Evolutionary conservation across 1,140 invertebrate species (phyloP).

Genomic region (Lordiphosa collinella): DNA sequence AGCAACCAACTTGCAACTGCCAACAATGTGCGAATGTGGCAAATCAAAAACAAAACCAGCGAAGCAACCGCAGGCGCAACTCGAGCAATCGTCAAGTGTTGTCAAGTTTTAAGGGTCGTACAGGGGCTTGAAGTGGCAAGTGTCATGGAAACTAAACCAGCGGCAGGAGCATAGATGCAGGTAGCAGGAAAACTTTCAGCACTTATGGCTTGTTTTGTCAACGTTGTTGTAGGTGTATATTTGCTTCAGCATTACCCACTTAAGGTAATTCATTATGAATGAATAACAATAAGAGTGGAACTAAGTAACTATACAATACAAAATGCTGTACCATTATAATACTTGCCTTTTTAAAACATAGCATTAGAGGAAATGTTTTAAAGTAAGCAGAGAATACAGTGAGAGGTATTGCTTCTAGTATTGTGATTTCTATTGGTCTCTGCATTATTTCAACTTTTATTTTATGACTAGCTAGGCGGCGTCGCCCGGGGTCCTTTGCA

Average conservation of each 20-base stretch:
- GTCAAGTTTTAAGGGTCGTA: conserved; percentile 47
- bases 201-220: not conserved
- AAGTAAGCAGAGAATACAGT: too few relatives aligned
- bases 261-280: too few relatives aligned
- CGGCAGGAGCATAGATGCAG: not conserved
- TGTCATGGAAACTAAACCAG: conserved; percentile 18
- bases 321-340: too few relatives aligned
- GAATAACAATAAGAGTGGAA: too few relatives aligned
- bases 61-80: conserved; percentile 30
- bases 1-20: conserved; percentile 26
- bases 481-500: too few relatives aligned
- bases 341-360: too few relatives aligned
- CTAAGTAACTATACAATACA: not conserved
- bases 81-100: conserved; percentile 32
- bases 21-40: conserved; percentile 55
- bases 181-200: not conserved
- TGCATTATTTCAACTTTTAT: too few relatives aligned
- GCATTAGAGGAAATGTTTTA: too few relatives aligned
- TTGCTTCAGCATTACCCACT: not conserved
- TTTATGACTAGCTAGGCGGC: too few relatives aligned
- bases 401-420: too few relatives aligned
- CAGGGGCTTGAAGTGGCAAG: conserved; percentile 23
- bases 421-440: too few relatives aligned
- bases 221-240: not conserved
- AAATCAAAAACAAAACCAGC: conserved; percentile 45